Percentiles rank a stretch among this genome's conserved stretches.
These are phyloP conservation scores for Chiroxiphia lanceolata DNA, from an alignment of 2,797 vertebrate species.

Conservation along the genomic window DNA sequence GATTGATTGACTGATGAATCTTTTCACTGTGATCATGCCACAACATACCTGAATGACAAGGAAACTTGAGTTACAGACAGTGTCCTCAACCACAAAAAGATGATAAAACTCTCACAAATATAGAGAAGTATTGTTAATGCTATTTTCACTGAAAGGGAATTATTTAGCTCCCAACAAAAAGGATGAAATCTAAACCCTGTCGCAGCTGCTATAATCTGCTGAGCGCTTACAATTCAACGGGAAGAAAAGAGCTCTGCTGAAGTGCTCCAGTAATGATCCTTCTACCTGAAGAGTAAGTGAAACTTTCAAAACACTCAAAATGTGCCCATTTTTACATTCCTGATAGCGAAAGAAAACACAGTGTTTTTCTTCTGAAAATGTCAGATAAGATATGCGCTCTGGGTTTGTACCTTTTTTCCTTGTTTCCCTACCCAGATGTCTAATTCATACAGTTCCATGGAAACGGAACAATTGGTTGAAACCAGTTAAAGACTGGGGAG, in stretches of 20 bases:
- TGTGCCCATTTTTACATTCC: neutral
- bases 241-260: conserved; percentile 29
- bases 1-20: neutral
- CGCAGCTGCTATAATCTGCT: conserved; percentile 19
- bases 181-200: conserved; percentile 28
- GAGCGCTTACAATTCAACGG: neutral
- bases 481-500: neutral
- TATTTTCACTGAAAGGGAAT: neutral
- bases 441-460: conserved; percentile 19
- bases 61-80: neutral
- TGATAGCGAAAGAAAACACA: neutral
- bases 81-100: neutral
- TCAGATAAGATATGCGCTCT: neutral
- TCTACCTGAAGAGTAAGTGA: conserved; percentile 26
- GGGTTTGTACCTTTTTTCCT: neutral
- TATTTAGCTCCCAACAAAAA: conserved; percentile 42
- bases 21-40: neutral
- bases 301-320: conserved; percentile 56
- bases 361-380: conserved; percentile 22
- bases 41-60: neutral
- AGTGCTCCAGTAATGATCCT: conserved; percentile 28
- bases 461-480: conserved; percentile 23
- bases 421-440: neutral
- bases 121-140: neutral
- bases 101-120: neutral